These are phyloP conservation scores for Lasioglossum zephyrum DNA, from an alignment of 2,888 invertebrate genomes.

Conservation along the genomic window DNA sequence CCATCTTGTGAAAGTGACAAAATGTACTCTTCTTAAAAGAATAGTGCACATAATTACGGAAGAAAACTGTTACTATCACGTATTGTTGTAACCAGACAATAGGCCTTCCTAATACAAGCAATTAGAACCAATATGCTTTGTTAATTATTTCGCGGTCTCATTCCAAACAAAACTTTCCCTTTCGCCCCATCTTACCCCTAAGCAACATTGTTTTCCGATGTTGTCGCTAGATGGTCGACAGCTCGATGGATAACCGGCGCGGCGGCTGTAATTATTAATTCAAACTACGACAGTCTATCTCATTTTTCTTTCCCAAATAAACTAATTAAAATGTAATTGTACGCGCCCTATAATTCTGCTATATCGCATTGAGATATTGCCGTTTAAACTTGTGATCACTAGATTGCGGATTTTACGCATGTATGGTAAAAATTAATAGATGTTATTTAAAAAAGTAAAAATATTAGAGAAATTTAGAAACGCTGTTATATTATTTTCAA, in stretches of 20 bases:
- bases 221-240: background rate
- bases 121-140: background rate
- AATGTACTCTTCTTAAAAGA: background rate
- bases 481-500: no score
- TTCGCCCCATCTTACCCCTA: background rate
- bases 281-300: background rate
- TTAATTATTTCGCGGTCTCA: background rate
- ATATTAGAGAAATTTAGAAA: no score
- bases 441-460: no score
- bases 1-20: no score
- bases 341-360: background rate
- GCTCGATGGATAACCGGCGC: background rate
- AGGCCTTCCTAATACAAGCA: background rate
- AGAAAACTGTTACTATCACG: background rate
- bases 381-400: no score
- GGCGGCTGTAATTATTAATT: background rate
- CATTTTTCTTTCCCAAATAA: background rate
- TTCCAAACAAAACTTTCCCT: background rate
- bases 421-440: no score
- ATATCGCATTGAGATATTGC: background rate
- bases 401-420: no score
- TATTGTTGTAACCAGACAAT: background rate
- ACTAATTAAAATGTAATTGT: background rate
- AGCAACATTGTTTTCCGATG: conserved; percentile 1
- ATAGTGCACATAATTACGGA: background rate